These are phyloP conservation scores for Ophion obscuratus DNA, from an alignment of 2,888 invertebrate genomes.

Conservation along the genomic window DNA sequence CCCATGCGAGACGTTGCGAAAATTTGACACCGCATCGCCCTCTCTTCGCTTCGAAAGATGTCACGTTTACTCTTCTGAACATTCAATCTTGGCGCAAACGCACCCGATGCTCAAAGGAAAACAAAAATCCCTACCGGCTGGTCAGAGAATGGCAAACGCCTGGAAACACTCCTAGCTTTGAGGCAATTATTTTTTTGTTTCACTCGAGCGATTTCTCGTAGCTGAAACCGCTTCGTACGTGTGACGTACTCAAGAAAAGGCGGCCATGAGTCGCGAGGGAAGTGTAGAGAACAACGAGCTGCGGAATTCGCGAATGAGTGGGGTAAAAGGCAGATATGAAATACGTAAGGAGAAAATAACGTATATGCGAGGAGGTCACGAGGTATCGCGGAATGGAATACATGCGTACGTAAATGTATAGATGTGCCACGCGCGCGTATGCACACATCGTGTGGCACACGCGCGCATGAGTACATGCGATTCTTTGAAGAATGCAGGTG, in stretches of 20 bases:
- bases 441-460: too few species aligned
- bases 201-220: constrained; percentile 24
- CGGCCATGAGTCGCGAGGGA: background rate
- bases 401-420: constrained; percentile 2
- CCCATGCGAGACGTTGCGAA: too few species aligned
- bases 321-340: constrained; percentile 14
- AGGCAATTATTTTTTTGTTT: background rate
- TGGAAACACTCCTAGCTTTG: too few species aligned
- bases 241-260: constrained; percentile 3
- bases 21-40: too few species aligned
- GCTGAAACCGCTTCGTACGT: constrained; percentile 17
- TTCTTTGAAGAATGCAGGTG: constrained; percentile 45
- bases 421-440: constrained; percentile 12
- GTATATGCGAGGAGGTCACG: constrained; percentile 48
- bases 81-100: too few species aligned
- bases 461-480: background rate
- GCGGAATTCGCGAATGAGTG: constrained; percentile 29
- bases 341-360: constrained; percentile 40
- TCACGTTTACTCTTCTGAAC: too few species aligned
- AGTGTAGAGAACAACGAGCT: constrained; percentile 15
- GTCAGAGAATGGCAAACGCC: too few species aligned
- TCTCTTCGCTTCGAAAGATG: too few species aligned
- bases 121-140: too few species aligned
- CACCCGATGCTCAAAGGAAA: too few species aligned
- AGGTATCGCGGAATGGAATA: constrained; percentile 49